Percentiles rank a stretch among this genome's conserved stretches.
Evolutionary conservation across 2,888 invertebrate species (phyloP).

Genomic region (Plagodis dolabraria): DNA sequence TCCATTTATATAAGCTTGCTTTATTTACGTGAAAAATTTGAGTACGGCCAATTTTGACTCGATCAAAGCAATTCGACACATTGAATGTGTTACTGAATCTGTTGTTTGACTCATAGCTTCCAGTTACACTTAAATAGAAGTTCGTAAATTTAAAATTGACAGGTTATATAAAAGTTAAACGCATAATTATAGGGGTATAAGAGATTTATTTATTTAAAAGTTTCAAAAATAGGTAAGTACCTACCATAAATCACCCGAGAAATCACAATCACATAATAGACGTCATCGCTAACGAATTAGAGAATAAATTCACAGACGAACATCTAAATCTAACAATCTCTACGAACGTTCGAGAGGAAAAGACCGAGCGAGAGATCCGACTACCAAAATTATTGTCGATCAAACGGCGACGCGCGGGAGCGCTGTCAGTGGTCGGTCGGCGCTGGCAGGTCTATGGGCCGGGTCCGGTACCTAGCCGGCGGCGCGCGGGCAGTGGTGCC

Average conservation of each 20-base stretch:
- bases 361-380: conserved; percentile 30
- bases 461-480: conserved; percentile 31
- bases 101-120: not conserved
- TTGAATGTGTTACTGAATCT: not conserved
- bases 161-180: not conserved
- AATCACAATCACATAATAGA: conserved; percentile 55
- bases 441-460: too few species aligned
- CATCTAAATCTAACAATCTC: conserved; percentile 14
- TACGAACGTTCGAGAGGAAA: conserved; percentile 9
- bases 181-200: conserved; percentile 40
- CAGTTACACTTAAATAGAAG: not conserved
- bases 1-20: too few species aligned
- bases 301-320: conserved; percentile 6
- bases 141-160: not conserved
- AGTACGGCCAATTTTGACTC: too few species aligned
- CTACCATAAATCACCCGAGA: conserved; percentile 56
- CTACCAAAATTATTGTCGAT: conserved; percentile 76
- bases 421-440: conserved; percentile 51
- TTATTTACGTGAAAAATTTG: too few species aligned
- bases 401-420: conserved; percentile 38
- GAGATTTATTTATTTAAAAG: conserved; percentile 49
- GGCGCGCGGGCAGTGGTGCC: not conserved
- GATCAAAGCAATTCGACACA: too few species aligned
- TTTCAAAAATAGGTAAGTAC: conserved; percentile 58
- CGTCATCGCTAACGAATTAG: conserved; percentile 34